Percentiles rank a stretch among this genome's conserved stretches.
phyloP scores from a whole-genome alignment of 2,797 vertebrate genomes.

The Capromys pilorides region DNA sequence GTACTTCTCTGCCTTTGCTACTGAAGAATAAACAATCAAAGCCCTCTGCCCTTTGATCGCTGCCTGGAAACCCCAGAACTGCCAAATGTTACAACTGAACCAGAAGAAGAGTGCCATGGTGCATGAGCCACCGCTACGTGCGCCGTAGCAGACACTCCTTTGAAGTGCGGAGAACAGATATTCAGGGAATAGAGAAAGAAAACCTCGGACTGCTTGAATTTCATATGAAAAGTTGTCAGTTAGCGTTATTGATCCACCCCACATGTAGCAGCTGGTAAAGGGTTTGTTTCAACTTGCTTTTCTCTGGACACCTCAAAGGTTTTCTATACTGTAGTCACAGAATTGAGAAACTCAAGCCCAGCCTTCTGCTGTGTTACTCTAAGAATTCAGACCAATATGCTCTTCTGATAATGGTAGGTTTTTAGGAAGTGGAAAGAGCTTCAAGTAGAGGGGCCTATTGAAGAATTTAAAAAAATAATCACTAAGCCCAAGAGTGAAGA shows the following conservation, averaged over 20 bases:
- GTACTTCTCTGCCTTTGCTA: neutral
- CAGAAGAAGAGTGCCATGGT: slow-evolving; percentile 13
- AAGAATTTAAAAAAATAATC: neutral
- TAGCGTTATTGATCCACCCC: slow-evolving; percentile 61
- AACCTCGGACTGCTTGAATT: slow-evolving; percentile 62
- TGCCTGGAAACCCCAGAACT: slow-evolving; percentile 18
- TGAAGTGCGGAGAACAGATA: slow-evolving; percentile 70
- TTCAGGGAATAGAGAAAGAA: slow-evolving; percentile 50
- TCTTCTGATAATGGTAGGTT: slow-evolving; percentile 54
- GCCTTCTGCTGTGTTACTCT: slow-evolving; percentile 57
- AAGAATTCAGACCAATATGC: slow-evolving; percentile 47
- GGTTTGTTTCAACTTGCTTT: slow-evolving; percentile 70
- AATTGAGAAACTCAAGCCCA: neutral
- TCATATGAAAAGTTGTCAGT: slow-evolving; percentile 63
- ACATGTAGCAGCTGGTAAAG: slow-evolving; percentile 57
- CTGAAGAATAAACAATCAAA: slow-evolving; percentile 62
- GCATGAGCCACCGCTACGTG: neutral
- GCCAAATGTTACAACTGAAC: neutral
- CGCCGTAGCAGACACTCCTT: slow-evolving; percentile 23
- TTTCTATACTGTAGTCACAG: neutral
- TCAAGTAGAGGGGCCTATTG: slow-evolving; percentile 13
- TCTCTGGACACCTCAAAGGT: slow-evolving; percentile 56
- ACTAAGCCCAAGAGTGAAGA: neutral
- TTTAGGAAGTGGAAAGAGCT: slow-evolving; percentile 26
- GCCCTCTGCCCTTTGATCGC: slow-evolving; percentile 14